A percentile compares a stretch with the other conserved stretches of the same genome.
phyloP scores from a whole-genome alignment of 2,113 vertebrate genomes.

The Hassar affinis region DNA sequence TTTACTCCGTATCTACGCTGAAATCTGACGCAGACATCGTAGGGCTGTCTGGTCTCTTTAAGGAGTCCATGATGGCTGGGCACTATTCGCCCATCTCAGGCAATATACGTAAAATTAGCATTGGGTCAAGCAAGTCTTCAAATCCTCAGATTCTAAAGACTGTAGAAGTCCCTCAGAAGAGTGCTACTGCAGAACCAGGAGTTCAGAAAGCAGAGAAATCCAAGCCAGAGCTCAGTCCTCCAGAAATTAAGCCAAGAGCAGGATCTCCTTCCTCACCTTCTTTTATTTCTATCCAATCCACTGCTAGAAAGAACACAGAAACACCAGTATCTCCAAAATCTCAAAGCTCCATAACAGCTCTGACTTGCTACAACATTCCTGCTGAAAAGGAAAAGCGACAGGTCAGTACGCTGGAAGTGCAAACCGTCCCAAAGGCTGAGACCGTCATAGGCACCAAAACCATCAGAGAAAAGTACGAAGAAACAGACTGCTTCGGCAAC shows the following conservation, averaged over 20 bases:
- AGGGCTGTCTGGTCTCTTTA: conserved; percentile 80
- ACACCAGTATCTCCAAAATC: conserved; percentile 30
- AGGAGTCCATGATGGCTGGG: conserved; percentile 76
- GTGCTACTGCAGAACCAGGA: conserved; percentile 39
- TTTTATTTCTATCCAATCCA: conserved; percentile 84
- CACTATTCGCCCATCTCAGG: conserved; percentile 64
- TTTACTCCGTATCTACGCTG: conserved; percentile 86
- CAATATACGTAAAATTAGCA: conserved; percentile 76
- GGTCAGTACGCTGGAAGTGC: conserved; percentile 78
- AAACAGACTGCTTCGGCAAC: conserved; percentile 76
- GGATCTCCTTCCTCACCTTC: conserved; percentile 79
- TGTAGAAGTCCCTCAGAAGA: conserved; percentile 27
- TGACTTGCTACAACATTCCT: conserved; percentile 48
- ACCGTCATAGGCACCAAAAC: conserved; percentile 71
- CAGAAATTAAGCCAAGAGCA: conserved; percentile 60
- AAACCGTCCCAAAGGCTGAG: conserved; percentile 68
- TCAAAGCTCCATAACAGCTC: conserved; percentile 53
- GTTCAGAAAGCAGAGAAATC: conserved; percentile 32
- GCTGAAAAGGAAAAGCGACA: conserved; percentile 65
- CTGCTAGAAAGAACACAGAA: conserved; percentile 72
- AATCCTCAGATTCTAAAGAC: conserved; percentile 46
- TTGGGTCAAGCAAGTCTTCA: conserved; percentile 71
- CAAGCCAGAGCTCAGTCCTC: conserved; percentile 45
- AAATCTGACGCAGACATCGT: conserved; percentile 84
- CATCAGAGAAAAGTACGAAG: conserved; percentile 78